phyloP scores from a whole-genome alignment of 2,113 vertebrate genomes.

The Rafetus swinhoei region DNA sequence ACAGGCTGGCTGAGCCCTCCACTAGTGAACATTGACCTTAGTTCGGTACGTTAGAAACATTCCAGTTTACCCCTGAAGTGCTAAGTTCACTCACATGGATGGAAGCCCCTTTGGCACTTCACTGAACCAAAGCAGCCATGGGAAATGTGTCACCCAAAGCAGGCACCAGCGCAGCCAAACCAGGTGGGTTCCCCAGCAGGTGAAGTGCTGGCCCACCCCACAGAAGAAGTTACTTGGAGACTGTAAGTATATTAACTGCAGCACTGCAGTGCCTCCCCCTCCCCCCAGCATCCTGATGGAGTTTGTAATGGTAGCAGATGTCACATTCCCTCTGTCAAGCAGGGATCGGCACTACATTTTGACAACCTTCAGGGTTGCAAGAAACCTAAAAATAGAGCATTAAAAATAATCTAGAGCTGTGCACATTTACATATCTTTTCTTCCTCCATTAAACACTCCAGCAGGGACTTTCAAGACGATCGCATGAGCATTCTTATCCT shows the following conservation, averaged over 20 bases:
- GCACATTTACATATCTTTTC: constrained; percentile 54
- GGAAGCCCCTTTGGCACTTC: neutral
- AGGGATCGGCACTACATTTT: constrained; percentile 62
- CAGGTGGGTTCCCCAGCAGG: neutral
- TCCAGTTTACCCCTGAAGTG: neutral
- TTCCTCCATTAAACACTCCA: constrained; percentile 15
- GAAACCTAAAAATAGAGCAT: constrained; percentile 78
- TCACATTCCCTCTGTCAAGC: constrained; percentile 69
- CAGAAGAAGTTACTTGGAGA: neutral
- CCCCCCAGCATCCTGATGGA: constrained; percentile 56
- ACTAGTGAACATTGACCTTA: neutral
- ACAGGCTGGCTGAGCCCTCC: neutral
- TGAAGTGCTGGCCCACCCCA: neutral
- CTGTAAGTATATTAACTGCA: neutral
- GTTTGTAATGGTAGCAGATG: constrained; percentile 69
- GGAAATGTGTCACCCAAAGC: neutral
- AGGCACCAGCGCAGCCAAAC: neutral
- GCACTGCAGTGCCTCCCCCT: neutral
- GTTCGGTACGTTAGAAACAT: neutral
- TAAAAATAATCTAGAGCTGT: constrained; percentile 66
- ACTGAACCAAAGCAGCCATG: neutral
- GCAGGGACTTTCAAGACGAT: neutral
- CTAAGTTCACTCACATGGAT: neutral
- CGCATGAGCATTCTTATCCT: neutral
- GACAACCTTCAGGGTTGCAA: constrained; percentile 73